Conservation (phyloP, 1,140 invertebrate genomes). For the Ceratosolen fusciceps region DNA sequence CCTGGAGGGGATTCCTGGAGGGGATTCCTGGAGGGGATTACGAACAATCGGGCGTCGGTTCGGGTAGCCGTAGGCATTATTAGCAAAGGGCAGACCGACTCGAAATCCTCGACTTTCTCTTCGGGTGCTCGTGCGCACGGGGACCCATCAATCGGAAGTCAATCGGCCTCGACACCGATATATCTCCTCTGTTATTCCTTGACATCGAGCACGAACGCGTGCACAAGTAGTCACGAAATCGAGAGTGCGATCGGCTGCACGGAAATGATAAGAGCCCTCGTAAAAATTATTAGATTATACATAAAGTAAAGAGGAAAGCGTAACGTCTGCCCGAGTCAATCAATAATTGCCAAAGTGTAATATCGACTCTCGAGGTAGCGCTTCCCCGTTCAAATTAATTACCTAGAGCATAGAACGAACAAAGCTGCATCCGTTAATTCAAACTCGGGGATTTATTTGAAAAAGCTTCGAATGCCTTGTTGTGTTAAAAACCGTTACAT, state of each 20-base stretch:
- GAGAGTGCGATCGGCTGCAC: constrained; percentile 2
- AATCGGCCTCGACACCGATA: constrained; percentile 1
- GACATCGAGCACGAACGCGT: background rate
- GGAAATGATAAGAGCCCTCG: background rate
- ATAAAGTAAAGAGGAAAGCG: no score
- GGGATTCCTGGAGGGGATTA: background rate
- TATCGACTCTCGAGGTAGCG: no score
- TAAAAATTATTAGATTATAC: background rate
- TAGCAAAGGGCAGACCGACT: background rate
- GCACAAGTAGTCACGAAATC: background rate
- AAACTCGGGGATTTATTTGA: no score
- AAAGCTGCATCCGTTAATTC: no score
- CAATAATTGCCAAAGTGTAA: background rate
- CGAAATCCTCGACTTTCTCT: background rate
- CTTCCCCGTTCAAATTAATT: no score
- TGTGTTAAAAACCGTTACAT: background rate
- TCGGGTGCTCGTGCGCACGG: background rate
- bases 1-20: background rate
- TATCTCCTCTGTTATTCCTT: background rate
- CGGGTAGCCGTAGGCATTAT: no score
- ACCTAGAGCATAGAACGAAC: no score
- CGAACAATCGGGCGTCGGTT: background rate
- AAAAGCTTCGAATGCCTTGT: no score
- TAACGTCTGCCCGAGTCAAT: background rate
- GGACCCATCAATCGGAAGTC: constrained; percentile 11